Evolutionary conservation across 2,888 invertebrate genomes (phyloP), one percentile per base, ranked within the genome.

Genomic region (Chesias legatella): DNA sequence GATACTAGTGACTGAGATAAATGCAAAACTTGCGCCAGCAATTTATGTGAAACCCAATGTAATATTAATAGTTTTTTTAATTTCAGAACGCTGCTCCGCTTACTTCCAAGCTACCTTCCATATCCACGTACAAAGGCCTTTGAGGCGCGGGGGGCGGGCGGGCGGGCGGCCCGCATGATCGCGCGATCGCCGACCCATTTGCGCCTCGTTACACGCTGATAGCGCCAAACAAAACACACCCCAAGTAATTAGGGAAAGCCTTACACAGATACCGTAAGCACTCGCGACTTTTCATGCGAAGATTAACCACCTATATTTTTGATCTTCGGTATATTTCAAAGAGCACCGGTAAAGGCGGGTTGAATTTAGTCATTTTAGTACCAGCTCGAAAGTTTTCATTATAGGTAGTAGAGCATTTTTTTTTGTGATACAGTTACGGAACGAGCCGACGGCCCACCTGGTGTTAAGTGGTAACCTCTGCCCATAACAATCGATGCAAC

Each of bases 171-270:
- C 85, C 85, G 85, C 86, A 84, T 85, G 84, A 84, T 85, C 78
- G 83, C 71, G 67, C 80, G 84, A 85, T 86, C 85, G 63, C 68
- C 67, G 81, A 83, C 83, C 86, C 84, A 83, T 85, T 85, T 79
- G 86, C 82, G 81, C 79, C 83, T 83, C 88, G 86, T 81, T 86
- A 81, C 85, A 76, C 85, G 74, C 85, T 70, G 88, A 88, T 86
- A 88, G 79, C 83, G 74, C 80, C 84, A 86, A 83, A 86, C 88
- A 88, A 85, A 84, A 86, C 84, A 79, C 75, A 84, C 85, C 82
- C 83, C 75, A 81, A 85, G 82, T 85, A 86, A 88, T 85, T 88
- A 85, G 84, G 79, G 72, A 84, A 85, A 85, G 81, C 82, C 84
- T 85, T 85, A 83, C 81, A 78, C 79, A 83, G 83, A 83, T 85